phyloP scores from a whole-genome alignment of 2,888 invertebrate genomes.

The Nomada ruficornis region DNA sequence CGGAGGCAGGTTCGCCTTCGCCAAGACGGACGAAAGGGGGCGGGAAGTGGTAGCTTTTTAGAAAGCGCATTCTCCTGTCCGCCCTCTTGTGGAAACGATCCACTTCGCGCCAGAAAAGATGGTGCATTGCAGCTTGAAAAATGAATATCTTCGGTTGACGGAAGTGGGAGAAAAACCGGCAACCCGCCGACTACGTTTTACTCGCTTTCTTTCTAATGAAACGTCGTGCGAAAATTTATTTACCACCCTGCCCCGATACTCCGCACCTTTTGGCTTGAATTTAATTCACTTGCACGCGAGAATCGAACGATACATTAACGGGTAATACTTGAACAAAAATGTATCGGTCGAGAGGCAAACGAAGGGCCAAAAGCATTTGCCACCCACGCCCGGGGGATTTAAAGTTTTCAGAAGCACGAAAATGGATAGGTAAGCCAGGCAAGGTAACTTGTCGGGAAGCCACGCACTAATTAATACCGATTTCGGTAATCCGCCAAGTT shows the following conservation, averaged over 20 bases:
- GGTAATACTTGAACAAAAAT: conserved; percentile 52
- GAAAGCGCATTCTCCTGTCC: conserved; percentile 65
- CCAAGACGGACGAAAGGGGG: conserved; percentile 66
- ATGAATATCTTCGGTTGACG: conserved; percentile 63
- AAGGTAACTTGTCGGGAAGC: conserved; percentile 40
- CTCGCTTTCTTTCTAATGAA: conserved; percentile 46
- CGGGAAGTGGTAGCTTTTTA: conserved; percentile 69
- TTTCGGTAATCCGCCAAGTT: conserved; percentile 53
- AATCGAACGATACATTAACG: neutral
- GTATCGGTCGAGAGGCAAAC: conserved; percentile 1
- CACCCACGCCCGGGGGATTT: conserved; percentile 60
- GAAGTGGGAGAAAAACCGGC: neutral
- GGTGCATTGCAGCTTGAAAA: conserved; percentile 69
- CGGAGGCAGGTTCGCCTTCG: conserved; percentile 70
- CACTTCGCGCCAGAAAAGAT: conserved; percentile 65
- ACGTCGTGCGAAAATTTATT: conserved; percentile 57
- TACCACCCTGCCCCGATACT: neutral
- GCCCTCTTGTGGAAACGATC: conserved; percentile 60
- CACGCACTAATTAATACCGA: conserved; percentile 67
- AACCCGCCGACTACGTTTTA: conserved; percentile 5
- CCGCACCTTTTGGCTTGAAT: neutral
- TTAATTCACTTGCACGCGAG: neutral
- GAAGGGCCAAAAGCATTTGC: conserved; percentile 34
- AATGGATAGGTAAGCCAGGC: conserved; percentile 68
- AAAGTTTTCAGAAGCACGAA: conserved; percentile 66